Base-by-base conservation (phyloP, 2,888 invertebrate genomes). In the Aphodius granarius region DNA sequence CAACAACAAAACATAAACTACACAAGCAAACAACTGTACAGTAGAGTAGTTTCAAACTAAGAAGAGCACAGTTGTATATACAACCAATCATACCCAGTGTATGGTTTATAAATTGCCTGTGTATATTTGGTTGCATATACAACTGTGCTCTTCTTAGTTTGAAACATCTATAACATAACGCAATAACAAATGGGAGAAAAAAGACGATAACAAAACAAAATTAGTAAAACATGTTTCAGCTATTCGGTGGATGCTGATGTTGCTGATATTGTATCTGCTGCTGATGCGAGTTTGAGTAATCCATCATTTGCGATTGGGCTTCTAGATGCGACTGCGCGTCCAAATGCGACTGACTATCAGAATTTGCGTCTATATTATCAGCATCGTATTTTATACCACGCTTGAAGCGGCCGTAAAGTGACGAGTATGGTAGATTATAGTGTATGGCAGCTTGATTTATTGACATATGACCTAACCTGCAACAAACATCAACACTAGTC, bases 361-460 rank as follows among this genome's bases (percentile, higher is more conserved):
- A 83, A 75, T 85, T 86, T 5, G 78, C 78, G 74, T 87, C 87
- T 68, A 86, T 83, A 73, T 83, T 83, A 77, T 89, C 91, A 19
- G 90, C 85, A 78, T 94, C 94, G 85, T 94, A 95, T 86, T 95
- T 95, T 71, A 86, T 85, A 84, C 94, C 95, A 72, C 96, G 90
- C 86, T 96, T 96, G 86, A 96, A 96, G 76, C 96, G 91, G 0
- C 96, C 96, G 84, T 96, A 96, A 22, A 96, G 89, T 3, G 96
- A 96, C 15, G 96, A 96, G 86, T 96, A 96, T 63, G 96, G 96
- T 84, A 96, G 88, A 87, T 96, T 96, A 87, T 93, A 96, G 86
- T 96, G 96, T 81, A 96, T 96, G 73, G 96, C 96, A 72, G 96
- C 96, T 88, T 96, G 96, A 87, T 96, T 96, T 83, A 96, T 96